phyloP scores from a whole-genome alignment of 2,797 vertebrate genomes.

The Yasuhikotakia modesta region DNA sequence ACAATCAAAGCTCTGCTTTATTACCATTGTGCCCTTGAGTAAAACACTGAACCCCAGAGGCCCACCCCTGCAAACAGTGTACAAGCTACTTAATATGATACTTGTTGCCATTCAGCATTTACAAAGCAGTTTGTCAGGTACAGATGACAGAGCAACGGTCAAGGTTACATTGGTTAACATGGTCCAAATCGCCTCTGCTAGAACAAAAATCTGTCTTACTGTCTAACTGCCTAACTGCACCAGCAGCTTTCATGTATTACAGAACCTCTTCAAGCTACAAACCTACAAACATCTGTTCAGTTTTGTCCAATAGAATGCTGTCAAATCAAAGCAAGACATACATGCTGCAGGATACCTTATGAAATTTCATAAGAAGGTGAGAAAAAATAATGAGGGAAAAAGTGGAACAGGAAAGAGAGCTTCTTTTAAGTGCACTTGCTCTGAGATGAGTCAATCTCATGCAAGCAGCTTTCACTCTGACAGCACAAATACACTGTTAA shows the following conservation, averaged over 20 bases:
- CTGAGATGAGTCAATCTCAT: conserved; percentile 21
- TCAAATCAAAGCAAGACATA: not conserved
- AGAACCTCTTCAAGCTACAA: not conserved
- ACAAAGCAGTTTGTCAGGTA: not conserved
- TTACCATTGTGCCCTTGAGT: conserved; percentile 10
- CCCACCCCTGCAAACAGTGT: not conserved
- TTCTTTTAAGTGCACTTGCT: not conserved
- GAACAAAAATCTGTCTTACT: too few species aligned
- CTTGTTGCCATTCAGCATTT: not conserved
- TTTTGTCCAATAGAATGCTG: not conserved
- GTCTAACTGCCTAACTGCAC: too few species aligned
- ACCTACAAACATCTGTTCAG: not conserved
- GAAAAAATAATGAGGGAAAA: conserved; percentile 11
- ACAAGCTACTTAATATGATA: conserved; percentile 5
- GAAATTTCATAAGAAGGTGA: conserved; percentile 8
- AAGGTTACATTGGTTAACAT: not conserved
- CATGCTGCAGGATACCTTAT: too few species aligned
- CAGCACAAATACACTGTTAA: not conserved
- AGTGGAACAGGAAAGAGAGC: not conserved
- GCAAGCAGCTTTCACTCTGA: conserved; percentile 1
- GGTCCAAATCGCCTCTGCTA: not conserved
- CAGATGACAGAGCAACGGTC: not conserved
- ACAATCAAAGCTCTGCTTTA: not conserved
- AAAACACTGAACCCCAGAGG: not conserved
- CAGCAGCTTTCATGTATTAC: too few species aligned